phyloP scores from a whole-genome alignment of 2,888 invertebrate genomes.

The Heliconius ethilla region DNA sequence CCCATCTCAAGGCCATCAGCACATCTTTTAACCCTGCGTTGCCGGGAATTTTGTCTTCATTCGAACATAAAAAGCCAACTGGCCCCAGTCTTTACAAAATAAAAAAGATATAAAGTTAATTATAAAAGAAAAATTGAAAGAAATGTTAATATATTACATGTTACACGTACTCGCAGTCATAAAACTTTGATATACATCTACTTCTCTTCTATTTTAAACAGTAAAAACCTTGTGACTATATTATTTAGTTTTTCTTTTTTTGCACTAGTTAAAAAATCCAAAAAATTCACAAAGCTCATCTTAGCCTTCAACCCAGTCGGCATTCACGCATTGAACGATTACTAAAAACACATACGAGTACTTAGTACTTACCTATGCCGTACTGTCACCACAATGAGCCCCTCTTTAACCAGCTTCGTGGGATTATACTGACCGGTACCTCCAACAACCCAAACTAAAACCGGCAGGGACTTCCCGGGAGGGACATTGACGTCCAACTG shows the following conservation, averaged over 20 bases:
- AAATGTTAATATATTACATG: background rate
- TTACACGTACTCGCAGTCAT: background rate
- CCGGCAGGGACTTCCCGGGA: slow-evolving; percentile 57
- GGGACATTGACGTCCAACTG: slow-evolving; percentile 85
- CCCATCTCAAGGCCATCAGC: slow-evolving; percentile 68
- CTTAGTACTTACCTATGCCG: slow-evolving; percentile 60
- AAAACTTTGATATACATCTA: background rate
- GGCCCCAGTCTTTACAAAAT: slow-evolving; percentile 59
- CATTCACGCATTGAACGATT: too few relatives aligned
- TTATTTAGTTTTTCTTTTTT: background rate
- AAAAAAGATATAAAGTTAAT: background rate
- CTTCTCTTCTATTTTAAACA: background rate
- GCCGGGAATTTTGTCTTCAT: slow-evolving; percentile 65
- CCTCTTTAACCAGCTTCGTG: slow-evolving; percentile 59
- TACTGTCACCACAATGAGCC: slow-evolving; percentile 64
- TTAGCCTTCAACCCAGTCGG: too few relatives aligned
- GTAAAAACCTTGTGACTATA: background rate
- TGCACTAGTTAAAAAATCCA: too few relatives aligned
- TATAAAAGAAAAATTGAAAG: background rate
- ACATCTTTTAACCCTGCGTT: slow-evolving; percentile 72
- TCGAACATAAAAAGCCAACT: slow-evolving; percentile 66
- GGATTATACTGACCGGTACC: slow-evolving; percentile 61
- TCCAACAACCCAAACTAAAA: slow-evolving; percentile 69
- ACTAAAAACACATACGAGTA: too few relatives aligned
- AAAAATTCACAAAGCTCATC: too few relatives aligned